Evolutionary conservation across 1,140 invertebrate genomes (phyloP).

Genomic region (Ips nitidus): DNA sequence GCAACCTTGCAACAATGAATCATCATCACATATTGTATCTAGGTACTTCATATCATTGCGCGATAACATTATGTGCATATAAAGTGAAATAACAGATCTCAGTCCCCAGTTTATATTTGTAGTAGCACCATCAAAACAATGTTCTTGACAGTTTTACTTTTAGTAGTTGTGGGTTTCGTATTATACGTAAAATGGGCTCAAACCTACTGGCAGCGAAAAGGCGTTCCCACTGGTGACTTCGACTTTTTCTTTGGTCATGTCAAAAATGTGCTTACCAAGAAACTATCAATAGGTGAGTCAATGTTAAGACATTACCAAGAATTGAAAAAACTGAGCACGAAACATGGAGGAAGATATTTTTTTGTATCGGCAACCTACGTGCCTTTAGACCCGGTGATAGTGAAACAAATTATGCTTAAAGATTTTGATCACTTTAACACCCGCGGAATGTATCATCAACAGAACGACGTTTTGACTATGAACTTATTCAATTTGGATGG

Average conservation of each 20-base stretch:
- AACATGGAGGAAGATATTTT: conserved; percentile 15
- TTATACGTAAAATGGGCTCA: conserved; percentile 6
- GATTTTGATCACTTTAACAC: conserved; percentile 56
- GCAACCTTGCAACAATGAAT: no score
- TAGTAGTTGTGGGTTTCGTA: background rate
- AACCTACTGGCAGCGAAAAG: conserved; percentile 2
- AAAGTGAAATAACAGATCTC: no score
- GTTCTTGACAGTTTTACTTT: background rate
- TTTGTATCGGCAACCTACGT: conserved; percentile 41
- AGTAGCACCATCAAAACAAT: background rate
- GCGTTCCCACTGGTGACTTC: background rate
- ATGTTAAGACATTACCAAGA: background rate
- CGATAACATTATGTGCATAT: no score
- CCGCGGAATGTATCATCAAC: conserved; percentile 50
- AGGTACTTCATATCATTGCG: no score
- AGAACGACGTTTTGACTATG: conserved; percentile 52
- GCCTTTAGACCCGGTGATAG: conserved; percentile 51
- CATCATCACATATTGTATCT: no score
- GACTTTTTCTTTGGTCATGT: conserved; percentile 14
- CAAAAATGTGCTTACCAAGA: conserved; percentile 23
- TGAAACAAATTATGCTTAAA: conserved; percentile 53
- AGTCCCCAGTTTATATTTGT: no score
- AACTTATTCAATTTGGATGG: conserved; percentile 54
- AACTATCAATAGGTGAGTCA: background rate
- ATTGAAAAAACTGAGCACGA: background rate